Conservation (phyloP, 2,888 invertebrate species). For the Oscheius sp. region DNA sequence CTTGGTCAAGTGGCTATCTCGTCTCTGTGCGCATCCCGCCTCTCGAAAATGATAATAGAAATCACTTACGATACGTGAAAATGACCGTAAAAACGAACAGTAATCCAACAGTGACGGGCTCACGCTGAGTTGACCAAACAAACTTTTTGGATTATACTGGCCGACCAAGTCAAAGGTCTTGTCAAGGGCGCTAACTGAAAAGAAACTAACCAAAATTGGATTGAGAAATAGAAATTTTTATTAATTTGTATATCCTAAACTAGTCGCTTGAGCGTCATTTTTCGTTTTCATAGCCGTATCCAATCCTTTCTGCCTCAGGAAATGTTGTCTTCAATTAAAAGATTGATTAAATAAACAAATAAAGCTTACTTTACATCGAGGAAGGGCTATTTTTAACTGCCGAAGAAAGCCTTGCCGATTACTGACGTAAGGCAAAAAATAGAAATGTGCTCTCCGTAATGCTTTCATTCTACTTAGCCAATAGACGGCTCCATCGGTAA, state of each 20-base stretch:
- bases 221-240: too few species aligned
- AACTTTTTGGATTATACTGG: too few species aligned
- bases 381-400: conserved; percentile 59
- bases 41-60: neutral
- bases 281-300: conserved; percentile 58
- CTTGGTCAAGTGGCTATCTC: too few species aligned
- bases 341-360: too few species aligned
- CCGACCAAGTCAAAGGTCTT: too few species aligned
- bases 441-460: conserved; percentile 58
- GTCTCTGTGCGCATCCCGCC: too few species aligned
- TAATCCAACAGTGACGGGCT: too few species aligned
- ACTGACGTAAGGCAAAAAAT: conserved; percentile 63
- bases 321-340: conserved; percentile 52
- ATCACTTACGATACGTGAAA: neutral
- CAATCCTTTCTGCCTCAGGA: conserved; percentile 57
- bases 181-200: too few species aligned
- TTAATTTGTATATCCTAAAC: too few species aligned
- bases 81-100: too few species aligned
- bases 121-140: too few species aligned
- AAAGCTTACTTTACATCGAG: conserved; percentile 48
- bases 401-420: conserved; percentile 60
- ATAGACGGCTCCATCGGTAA: conserved; percentile 59
- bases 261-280: neutral
- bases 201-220: too few species aligned
- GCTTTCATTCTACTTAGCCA: conserved; percentile 56